Evolutionary conservation across 2,113 vertebrate species (phyloP).

Genomic region (Rhynchopsitta pachyrhyncha): DNA sequence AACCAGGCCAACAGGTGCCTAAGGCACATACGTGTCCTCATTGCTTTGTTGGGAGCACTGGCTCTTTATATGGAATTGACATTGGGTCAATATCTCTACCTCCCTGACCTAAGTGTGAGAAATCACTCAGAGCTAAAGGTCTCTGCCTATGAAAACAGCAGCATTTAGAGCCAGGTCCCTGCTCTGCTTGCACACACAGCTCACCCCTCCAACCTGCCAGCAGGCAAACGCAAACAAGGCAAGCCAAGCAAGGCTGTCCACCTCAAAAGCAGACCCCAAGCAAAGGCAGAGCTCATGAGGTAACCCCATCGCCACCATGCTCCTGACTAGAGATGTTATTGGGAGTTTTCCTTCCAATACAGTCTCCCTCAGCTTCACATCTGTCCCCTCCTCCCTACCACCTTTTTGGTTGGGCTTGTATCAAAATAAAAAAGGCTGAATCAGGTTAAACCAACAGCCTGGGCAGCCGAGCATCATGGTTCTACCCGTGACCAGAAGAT

Average conservation of each 20-base stretch:
- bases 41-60: not conserved
- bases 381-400: not conserved
- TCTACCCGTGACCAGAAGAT: not conserved
- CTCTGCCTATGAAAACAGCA: not conserved
- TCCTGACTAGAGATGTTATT: not conserved
- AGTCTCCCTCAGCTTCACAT: not conserved
- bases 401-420: not conserved
- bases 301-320: not conserved
- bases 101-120: not conserved
- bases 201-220: not conserved
- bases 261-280: not conserved
- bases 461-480: not conserved
- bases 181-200: not conserved
- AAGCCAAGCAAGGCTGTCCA: not conserved
- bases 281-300: not conserved
- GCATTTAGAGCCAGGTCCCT: not conserved
- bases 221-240: not conserved
- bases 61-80: not conserved
- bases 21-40: not conserved
- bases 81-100: not conserved
- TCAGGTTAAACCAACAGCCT: rapidly evolving
- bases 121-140: not conserved
- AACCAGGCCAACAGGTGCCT: constrained; percentile 57
- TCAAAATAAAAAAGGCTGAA: not conserved
- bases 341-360: not conserved